These are phyloP conservation scores for Aulostomus chinensis DNA, from an alignment of 2,797 vertebrate genomes.

Conservation along the genomic window DNA sequence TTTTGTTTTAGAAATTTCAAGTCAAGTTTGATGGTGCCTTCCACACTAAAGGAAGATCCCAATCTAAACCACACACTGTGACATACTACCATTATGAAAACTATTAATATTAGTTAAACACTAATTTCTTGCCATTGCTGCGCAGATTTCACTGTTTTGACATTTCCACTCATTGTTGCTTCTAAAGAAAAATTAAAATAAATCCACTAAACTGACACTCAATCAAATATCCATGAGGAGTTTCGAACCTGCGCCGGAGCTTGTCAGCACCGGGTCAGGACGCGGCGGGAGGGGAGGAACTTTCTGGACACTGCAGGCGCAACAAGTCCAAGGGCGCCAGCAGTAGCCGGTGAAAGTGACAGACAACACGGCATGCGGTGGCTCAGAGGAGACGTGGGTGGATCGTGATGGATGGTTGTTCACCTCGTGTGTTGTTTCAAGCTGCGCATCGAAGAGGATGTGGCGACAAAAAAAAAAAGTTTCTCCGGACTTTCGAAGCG, in stretches of 20 bases:
- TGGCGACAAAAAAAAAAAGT: slow-evolving; percentile 18
- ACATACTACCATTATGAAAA: too few species aligned
- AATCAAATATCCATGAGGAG: neutral
- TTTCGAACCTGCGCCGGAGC: slow-evolving; percentile 8
- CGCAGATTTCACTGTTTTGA: too few species aligned
- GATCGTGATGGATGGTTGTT: neutral
- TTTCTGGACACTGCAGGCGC: slow-evolving; percentile 49
- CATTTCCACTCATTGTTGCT: too few species aligned
- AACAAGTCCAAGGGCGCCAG: slow-evolving; percentile 52
- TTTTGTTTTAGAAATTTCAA: too few species aligned
- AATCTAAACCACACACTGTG: too few species aligned
- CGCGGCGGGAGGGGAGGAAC: slow-evolving; percentile 59
- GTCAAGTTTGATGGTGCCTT: too few species aligned
- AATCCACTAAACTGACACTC: too few species aligned
- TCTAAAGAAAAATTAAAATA: too few species aligned
- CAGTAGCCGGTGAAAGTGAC: slow-evolving; percentile 32
- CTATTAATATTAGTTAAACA: too few species aligned
- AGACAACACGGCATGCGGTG: slow-evolving; percentile 22
- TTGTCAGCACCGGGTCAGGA: slow-evolving; percentile 24
- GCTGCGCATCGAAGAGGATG: neutral
- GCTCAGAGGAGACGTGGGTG: neutral
- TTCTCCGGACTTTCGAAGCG: slow-evolving; percentile 32
- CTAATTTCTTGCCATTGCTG: too few species aligned
- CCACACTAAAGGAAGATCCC: too few species aligned
- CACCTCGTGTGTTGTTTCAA: neutral